Evolutionary conservation across 2,797 vertebrate genomes (phyloP).

Genomic region (Acanthurus lineatus): DNA sequence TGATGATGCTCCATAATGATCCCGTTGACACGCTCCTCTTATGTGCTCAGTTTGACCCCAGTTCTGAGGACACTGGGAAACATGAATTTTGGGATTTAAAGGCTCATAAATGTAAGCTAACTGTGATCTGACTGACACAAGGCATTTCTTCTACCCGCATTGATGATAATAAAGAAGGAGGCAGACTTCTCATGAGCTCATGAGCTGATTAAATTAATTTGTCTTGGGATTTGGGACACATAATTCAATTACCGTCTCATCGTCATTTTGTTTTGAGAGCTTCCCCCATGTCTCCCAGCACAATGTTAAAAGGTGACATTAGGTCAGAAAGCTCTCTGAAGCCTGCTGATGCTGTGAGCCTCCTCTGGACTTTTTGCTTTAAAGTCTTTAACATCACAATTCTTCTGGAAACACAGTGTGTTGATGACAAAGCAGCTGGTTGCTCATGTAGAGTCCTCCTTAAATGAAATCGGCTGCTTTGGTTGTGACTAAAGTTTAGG

Average conservation of each 20-base stretch:
- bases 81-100: background rate
- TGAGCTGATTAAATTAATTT: conserved; percentile 6
- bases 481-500: background rate
- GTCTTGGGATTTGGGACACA: conserved; percentile 16
- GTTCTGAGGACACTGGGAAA: background rate
- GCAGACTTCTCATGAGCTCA: conserved; percentile 16
- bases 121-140: background rate
- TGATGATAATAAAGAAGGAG: background rate
- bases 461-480: background rate
- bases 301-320: background rate
- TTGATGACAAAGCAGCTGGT: conserved; percentile 34
- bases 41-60: background rate
- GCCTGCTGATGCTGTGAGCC: conserved; percentile 17
- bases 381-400: conserved; percentile 3
- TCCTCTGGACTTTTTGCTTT: conserved; percentile 27
- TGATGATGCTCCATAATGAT: background rate
- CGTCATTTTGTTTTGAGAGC: conserved; percentile 46
- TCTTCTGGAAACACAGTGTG: conserved; percentile 28
- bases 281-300: conserved; percentile 15
- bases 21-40: conserved; percentile 1
- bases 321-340: conserved; percentile 31
- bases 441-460: conserved; percentile 9
- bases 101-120: conserved; percentile 1
- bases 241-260: conserved; percentile 6
- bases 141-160: background rate